These are phyloP conservation scores for Hermaeophaga mercurialis DNA, from an alignment of 2,888 invertebrate species.

Conservation along the genomic window DNA sequence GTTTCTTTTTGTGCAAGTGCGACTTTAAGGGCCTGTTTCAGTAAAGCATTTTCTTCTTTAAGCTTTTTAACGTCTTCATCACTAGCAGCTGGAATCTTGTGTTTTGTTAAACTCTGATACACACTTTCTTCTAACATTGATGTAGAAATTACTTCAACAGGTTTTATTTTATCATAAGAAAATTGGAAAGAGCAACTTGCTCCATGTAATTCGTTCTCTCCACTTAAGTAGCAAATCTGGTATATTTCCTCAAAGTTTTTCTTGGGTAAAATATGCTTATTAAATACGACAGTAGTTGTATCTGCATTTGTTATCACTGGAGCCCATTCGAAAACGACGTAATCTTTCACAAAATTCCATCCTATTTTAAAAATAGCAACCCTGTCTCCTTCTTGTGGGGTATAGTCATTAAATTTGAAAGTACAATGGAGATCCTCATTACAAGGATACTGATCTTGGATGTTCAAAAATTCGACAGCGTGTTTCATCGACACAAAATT, in stretches of 20 bases:
- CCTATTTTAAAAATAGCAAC: constrained; percentile 54
- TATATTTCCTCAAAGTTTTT: constrained; percentile 46
- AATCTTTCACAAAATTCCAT: constrained; percentile 53
- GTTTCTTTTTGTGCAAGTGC: constrained; percentile 35
- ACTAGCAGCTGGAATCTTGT: constrained; percentile 1
- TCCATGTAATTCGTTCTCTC: constrained; percentile 51
- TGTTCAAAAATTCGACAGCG: constrained; percentile 45
- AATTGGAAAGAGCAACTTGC: constrained; percentile 53
- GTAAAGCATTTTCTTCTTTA: constrained; percentile 46
- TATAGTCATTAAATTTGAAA: constrained; percentile 47
- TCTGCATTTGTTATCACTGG: constrained; percentile 31
- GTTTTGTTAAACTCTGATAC: constrained; percentile 11
- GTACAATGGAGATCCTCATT: constrained; percentile 48
- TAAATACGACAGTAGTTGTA: constrained; percentile 44
- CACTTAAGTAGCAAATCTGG: constrained; percentile 54
- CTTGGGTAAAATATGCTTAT: constrained; percentile 48
- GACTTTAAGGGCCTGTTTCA: constrained; percentile 42
- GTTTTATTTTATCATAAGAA: constrained; percentile 23
- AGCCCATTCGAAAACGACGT: constrained; percentile 53
- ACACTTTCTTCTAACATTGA: constrained; percentile 8
- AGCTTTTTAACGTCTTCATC: constrained; percentile 40
- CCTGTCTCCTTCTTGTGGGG: constrained; percentile 51
- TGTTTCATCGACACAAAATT: constrained; percentile 38
- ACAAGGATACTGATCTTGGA: constrained; percentile 47
- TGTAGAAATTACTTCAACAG: constrained; percentile 15